Base-by-base conservation (phyloP, 2,888 invertebrate genomes). In the Drosophila incognita region DNA sequence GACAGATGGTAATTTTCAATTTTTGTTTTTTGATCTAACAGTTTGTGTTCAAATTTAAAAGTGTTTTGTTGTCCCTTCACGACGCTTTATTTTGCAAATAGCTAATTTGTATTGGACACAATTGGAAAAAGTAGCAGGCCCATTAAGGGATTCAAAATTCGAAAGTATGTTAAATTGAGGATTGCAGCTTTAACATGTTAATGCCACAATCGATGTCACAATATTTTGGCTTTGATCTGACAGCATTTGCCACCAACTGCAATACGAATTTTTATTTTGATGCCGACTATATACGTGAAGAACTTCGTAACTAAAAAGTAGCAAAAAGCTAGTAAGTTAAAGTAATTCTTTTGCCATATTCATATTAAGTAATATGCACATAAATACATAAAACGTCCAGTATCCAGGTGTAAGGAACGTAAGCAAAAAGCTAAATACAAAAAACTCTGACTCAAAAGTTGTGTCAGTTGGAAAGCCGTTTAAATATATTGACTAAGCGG, bases 1-100 rank as follows among this genome's bases (percentile, higher is more conserved):
- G 92, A 92, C 92, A 92, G 92, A 92, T 92, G 92, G 92, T 91
- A 83, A 83, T 83, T 87, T 91, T 83, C 87, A 90, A 83, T 82
- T 89, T 82, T 81, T 82, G 85, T 91, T 90, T 90, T 91, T 91
- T 91, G 89, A 91, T 91, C 89, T 91, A 63, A 69, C 90, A 88
- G 89, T 88, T 91, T 89, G 79, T 79, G 83, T 79, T 76, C 56
- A 69, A 70, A 79, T 74, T 82, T 72, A 77, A 90, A 84, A 83
- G 80, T 83, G 80, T 90, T 90, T 83, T 86, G 80, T 92, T 88
- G 90, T 90, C 80, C 85, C 85, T 79, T 67, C 74, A 65, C 70
- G 60, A 70, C 77, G 85, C 63, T 66, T 71, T 87, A 71, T 80
- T 82, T 78, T 75, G 73, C 79, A 83, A 89, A 83, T 79, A 87